Percentiles rank a stretch among this genome's conserved stretches.
These are phyloP conservation scores for Drosophila dunni DNA, from an alignment of 1,140 invertebrate genomes.

Conservation along the genomic window DNA sequence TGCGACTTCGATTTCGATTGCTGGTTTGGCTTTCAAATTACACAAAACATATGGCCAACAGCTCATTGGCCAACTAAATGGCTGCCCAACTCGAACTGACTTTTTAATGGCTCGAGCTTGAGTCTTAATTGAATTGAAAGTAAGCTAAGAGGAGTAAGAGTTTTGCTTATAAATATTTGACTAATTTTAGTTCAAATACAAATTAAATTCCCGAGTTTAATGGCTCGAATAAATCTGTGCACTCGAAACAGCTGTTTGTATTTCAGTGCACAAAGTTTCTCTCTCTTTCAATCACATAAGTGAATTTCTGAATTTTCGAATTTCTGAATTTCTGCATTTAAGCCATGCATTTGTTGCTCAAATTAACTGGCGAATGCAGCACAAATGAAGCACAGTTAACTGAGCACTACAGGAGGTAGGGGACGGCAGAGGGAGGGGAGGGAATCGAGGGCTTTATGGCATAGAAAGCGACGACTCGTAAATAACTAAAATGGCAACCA, in stretches of 20 bases:
- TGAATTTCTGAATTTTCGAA: slow-evolving; percentile 17
- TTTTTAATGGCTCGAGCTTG: neutral
- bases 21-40: slow-evolving; percentile 70
- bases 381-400: slow-evolving; percentile 21
- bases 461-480: slow-evolving; percentile 36
- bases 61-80: slow-evolving; percentile 50
- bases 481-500: slow-evolving; percentile 47
- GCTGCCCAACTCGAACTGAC: neutral
- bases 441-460: no score
- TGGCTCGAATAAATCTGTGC: neutral
- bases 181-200: no score
- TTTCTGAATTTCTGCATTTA: slow-evolving; percentile 11
- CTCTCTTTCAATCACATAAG: slow-evolving; percentile 7
- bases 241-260: no score
- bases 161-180: no score
- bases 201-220: no score
- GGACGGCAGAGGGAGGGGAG: no score
- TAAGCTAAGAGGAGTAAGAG: no score
- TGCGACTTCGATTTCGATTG: slow-evolving; percentile 38
- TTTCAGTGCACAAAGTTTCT: neutral
- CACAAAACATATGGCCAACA: slow-evolving; percentile 68
- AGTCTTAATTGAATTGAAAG: no score
- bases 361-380: slow-evolving; percentile 31
- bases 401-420: neutral
- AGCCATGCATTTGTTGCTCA: slow-evolving; percentile 3